Conservation (phyloP, 2,888 invertebrate species). For the Phengaris arion region DNA sequence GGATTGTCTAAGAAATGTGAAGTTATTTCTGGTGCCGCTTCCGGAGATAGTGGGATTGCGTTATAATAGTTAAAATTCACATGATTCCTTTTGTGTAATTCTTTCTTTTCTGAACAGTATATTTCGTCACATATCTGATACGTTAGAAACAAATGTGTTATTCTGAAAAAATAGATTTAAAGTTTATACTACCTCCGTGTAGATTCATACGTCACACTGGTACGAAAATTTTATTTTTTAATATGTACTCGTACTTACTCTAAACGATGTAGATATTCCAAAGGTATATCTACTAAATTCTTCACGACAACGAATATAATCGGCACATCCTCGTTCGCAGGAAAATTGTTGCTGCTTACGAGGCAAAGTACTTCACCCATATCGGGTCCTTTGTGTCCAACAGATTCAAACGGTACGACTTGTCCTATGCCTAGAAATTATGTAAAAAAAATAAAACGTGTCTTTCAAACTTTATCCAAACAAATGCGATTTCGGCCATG, state of each 20-base stretch:
- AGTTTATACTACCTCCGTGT: too few species aligned
- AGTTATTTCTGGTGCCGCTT: slow-evolving; percentile 43
- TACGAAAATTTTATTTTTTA: neutral
- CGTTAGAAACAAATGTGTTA: slow-evolving; percentile 56
- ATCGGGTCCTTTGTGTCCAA: slow-evolving; percentile 51
- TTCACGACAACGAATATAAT: slow-evolving; percentile 62
- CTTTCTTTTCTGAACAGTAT: slow-evolving; percentile 47
- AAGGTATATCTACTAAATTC: slow-evolving; percentile 53
- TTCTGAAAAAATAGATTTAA: slow-evolving; percentile 43
- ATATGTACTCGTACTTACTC: slow-evolving; percentile 43
- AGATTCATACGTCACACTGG: neutral
- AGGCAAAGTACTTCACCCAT: slow-evolving; percentile 58
- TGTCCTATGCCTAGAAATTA: slow-evolving; percentile 56
- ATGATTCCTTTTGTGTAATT: slow-evolving; percentile 39
- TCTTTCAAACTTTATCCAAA: neutral
- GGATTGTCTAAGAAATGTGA: slow-evolving; percentile 49
- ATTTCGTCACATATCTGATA: slow-evolving; percentile 53
- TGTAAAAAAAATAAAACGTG: neutral
- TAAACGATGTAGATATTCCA: slow-evolving; percentile 49
- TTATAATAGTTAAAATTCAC: slow-evolving; percentile 56
- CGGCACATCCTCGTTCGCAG: slow-evolving; percentile 62
- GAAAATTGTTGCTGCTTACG: slow-evolving; percentile 59
- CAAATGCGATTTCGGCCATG: too few species aligned
- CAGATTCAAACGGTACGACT: slow-evolving; percentile 51
- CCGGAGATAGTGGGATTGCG: slow-evolving; percentile 45